Base-by-base conservation (phyloP, 2,797 vertebrate species). In the Paramormyrops hopkinsi region DNA sequence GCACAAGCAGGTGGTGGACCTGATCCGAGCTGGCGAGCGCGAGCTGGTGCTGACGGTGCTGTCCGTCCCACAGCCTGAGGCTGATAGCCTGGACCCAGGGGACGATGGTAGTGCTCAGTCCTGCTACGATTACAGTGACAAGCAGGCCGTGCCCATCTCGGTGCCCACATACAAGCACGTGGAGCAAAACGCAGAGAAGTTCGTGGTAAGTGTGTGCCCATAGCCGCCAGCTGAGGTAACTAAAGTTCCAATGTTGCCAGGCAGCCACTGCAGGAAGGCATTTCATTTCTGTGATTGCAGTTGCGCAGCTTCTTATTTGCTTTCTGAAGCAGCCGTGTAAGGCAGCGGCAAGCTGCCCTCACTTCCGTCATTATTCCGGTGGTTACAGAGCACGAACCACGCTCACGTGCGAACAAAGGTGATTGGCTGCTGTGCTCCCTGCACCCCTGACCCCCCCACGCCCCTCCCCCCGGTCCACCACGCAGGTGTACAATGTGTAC, bases 1-100 rank as follows among this genome's bases (percentile, higher is more conserved):
- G 0, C 98, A 99, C 94, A 99, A 99, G 95, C 98, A 99, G 93
- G 98, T 99, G 94, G 98, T 99, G 93, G 98, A 99, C 90, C 97
- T 99, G 95, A 99, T 99, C 93, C 97, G 98, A 0, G 98, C 97
- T 0, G 98, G 98, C 0, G 98, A 99, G 95, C 95, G 96, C 93
- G 98, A 99, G 94, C 94, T 99, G 90, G 95, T 98, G 46, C 95
- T 99, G 90, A 97, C 98, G 0, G 97, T 99, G 92, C 92, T 99
- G 89, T 98, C 98, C 0, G 98, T 99, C 3, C 98, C 98, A 0
- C 97, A 98, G 1, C 97, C 97, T 50, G 98, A 99, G 94, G 97
- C 97, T 0, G 98, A 99, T 91, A 97, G 96, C 91, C 95, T 99
- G 65, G 98, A 99, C 89, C 98, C 98, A 0, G 96, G 96, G 0